phyloP scores from a whole-genome alignment of 2,888 invertebrate species.

The Melieria omissa region DNA sequence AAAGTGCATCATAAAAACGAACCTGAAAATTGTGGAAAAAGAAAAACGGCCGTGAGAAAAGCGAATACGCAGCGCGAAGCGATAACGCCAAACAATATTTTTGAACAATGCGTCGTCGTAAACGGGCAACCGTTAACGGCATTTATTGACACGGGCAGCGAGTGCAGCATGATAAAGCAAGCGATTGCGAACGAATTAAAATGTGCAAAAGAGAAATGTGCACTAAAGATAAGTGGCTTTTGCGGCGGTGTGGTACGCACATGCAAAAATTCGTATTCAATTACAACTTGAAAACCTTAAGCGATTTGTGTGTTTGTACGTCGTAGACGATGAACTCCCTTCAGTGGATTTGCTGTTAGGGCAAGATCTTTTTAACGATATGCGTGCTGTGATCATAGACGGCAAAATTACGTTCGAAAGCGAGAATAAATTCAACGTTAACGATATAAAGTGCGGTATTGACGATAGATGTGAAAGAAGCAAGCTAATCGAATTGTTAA shows the following conservation, averaged over 20 bases:
- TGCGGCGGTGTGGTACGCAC: not conserved
- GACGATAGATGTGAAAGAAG: not conserved
- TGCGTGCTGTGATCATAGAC: not conserved
- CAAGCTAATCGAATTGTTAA: conserved; percentile 12
- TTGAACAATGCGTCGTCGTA: conserved; percentile 12
- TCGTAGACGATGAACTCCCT: conserved; percentile 21
- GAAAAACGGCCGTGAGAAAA: conserved; percentile 21
- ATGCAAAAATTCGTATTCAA: not conserved
- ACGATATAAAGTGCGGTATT: conserved; percentile 13
- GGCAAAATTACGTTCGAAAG: conserved; percentile 3
- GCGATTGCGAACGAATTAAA: conserved; percentile 20
- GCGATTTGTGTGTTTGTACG: conserved; percentile 15
- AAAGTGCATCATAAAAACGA: conserved; percentile 26
- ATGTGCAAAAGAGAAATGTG: conserved; percentile 13
- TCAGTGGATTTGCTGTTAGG: conserved; percentile 19
- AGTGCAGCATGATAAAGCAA: conserved; percentile 34
- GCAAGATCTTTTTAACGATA: conserved; percentile 13
- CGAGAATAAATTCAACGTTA: conserved; percentile 17
- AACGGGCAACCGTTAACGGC: conserved; percentile 11
- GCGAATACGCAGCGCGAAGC: conserved; percentile 9
- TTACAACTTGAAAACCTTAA: conserved; percentile 10
- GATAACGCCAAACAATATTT: conserved; percentile 15
- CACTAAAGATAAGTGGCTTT: conserved; percentile 28
- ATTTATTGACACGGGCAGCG: conserved; percentile 32
- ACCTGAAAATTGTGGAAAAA: conserved; percentile 31